Conservation (phyloP, 2,888 invertebrate genomes). For the Amaurobius ferox region DNA sequence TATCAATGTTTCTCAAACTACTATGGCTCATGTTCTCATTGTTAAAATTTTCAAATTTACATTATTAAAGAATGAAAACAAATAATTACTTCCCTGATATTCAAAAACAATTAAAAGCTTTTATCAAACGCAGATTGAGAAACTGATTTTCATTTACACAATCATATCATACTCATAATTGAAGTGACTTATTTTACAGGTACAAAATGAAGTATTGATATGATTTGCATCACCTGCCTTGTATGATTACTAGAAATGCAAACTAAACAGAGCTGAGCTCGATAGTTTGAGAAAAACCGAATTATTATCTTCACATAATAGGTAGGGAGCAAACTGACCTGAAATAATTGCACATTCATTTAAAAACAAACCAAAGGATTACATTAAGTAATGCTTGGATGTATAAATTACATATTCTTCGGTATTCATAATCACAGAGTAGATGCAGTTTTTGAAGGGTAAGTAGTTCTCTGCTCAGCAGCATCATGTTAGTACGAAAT, state of each 20-base stretch:
- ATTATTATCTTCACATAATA: constrained; percentile 22
- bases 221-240: background rate
- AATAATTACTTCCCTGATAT: background rate
- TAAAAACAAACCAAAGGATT: constrained; percentile 67
- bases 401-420: constrained; percentile 66
- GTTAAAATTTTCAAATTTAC: too few relatives aligned
- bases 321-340: constrained; percentile 46
- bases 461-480: constrained; percentile 53
- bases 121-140: too few relatives aligned
- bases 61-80: too few relatives aligned
- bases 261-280: background rate
- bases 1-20: background rate
- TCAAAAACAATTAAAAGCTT: background rate
- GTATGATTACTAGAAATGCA: background rate
- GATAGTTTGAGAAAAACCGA: constrained; percentile 8
- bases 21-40: background rate
- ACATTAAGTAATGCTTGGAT: constrained; percentile 65
- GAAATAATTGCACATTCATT: constrained; percentile 66
- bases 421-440: constrained; percentile 61
- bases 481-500: constrained; percentile 26
- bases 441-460: constrained; percentile 47
- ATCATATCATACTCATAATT: background rate
- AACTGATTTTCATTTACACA: background rate
- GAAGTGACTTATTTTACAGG: background rate
- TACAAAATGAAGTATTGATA: background rate